Base-by-base conservation (phyloP, 2,888 invertebrate genomes). In the Tetragonisca angustula region DNA sequence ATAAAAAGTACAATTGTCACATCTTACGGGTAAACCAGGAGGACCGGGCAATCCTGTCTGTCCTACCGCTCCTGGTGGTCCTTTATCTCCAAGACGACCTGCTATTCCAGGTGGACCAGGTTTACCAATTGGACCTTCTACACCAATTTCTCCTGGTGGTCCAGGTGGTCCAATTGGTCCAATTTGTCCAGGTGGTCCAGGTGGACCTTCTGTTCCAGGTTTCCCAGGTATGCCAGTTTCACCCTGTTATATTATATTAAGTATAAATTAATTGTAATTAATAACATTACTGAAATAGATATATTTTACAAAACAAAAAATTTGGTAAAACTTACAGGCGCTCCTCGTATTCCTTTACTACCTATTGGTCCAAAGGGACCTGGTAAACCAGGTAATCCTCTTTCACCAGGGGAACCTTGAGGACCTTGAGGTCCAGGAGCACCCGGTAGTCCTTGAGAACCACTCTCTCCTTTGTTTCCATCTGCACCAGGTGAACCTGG, bases 21-120 rank as follows among this genome's bases (percentile, higher is more conserved):
- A 69, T 91, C 94, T 94, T 94, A 97, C 97, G 88, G 96, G 96
- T 89, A 96, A 94, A 88, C 97, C 97, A 74, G 97, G 96, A 21
- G 96, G 95, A 83, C 97, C 97, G 19, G 96, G 93, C 43, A 95
- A 93, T 74, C 97, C 97, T 19, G 96, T 95, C 73, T 95, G 94
- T 5, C 97, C 97, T 11, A 96, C 94, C 75, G 95, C 94, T 74
- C 97, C 97, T 24, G 95, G 94, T 0, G 97, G 97, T 73, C 97
- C 97, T 91, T 97, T 97, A 91, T 97, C 97, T 36, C 97, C 98
- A 32, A 96, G 95, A 85, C 97, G 95, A 56, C 97, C 97, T 4
- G 96, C 93, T 84, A 97, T 96, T 68, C 97, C 97, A 0, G 97
- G 96, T 59, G 96, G 96, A 4, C 97, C 97, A 75, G 96, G 95